These are phyloP conservation scores for Hypotaenidia okinawae DNA, from an alignment of 2,797 vertebrate genomes.

Conservation along the genomic window DNA sequence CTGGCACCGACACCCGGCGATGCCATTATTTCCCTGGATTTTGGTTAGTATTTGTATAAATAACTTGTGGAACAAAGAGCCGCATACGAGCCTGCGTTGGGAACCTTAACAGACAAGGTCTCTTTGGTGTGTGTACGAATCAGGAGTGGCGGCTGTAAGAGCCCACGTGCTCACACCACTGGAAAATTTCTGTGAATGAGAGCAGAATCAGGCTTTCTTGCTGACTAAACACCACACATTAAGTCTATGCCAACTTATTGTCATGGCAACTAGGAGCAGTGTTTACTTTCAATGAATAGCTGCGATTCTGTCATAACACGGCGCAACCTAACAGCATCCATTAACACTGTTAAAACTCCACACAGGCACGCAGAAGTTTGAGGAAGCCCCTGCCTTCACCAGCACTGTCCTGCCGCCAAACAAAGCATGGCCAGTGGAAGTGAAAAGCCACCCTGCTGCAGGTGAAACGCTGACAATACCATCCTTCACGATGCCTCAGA, in stretches of 20 bases:
- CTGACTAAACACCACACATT: slow-evolving; percentile 42
- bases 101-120: background rate
- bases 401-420: slow-evolving; percentile 76
- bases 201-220: slow-evolving; percentile 40
- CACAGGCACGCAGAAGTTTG: slow-evolving; percentile 81
- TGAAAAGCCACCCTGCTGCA: slow-evolving; percentile 67
- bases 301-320: slow-evolving; percentile 28
- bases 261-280: slow-evolving; percentile 38
- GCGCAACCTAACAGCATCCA: background rate
- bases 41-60: slow-evolving; percentile 81
- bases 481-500: slow-evolving; percentile 85
- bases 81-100: background rate
- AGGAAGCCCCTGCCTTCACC: slow-evolving; percentile 81
- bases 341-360: slow-evolving; percentile 36
- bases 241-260: slow-evolving; percentile 40
- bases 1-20: slow-evolving; percentile 94
- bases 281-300: slow-evolving; percentile 45
- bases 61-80: slow-evolving; percentile 23
- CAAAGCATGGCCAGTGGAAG: slow-evolving; percentile 81
- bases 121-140: slow-evolving; percentile 8
- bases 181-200: slow-evolving; percentile 62
- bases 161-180: slow-evolving; percentile 1
- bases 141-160: background rate
- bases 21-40: slow-evolving; percentile 90
- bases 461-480: slow-evolving; percentile 74